A percentile compares a stretch with the other conserved stretches of the same genome.
Conservation (phyloP, 2,888 invertebrate species). For the Alitta virens region DNA sequence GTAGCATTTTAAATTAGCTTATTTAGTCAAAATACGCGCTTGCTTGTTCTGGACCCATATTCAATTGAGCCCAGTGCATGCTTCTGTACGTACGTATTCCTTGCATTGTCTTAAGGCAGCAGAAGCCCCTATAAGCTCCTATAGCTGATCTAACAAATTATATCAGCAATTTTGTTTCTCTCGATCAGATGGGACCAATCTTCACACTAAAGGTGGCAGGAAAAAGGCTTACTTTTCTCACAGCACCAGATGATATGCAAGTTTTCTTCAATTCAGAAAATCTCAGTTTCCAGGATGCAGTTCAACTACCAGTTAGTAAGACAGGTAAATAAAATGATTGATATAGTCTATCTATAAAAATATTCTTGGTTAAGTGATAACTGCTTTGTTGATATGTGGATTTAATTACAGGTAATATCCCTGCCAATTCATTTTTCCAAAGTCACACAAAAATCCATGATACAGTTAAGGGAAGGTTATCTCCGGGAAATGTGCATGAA, state of each 20-base stretch:
- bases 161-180: slow-evolving; percentile 10
- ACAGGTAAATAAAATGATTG: slow-evolving; percentile 33
- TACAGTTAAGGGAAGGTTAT: slow-evolving; percentile 43
- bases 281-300: slow-evolving; percentile 46
- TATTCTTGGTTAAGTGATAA: too few species aligned
- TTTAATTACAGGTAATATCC: slow-evolving; percentile 38
- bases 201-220: slow-evolving; percentile 46
- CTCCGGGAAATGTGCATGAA: slow-evolving; percentile 32
- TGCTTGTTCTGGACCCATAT: too few species aligned
- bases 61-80: too few species aligned
- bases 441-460: slow-evolving; percentile 48
- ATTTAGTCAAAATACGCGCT: too few species aligned
- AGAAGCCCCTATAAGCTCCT: too few species aligned
- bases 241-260: slow-evolving; percentile 40
- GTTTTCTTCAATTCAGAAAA: slow-evolving; percentile 40
- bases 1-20: too few species aligned
- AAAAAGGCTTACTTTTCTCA: slow-evolving; percentile 44
- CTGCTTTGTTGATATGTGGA: not conserved
- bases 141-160: too few species aligned
- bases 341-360: too few species aligned
- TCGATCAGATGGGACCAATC: slow-evolving; percentile 44
- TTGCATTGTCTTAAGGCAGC: too few species aligned
- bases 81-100: too few species aligned
- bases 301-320: slow-evolving; percentile 40
- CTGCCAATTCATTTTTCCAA: slow-evolving; percentile 36